phyloP scores from a whole-genome alignment of 2,113 vertebrate species.

The Accipiter cooperii region DNA sequence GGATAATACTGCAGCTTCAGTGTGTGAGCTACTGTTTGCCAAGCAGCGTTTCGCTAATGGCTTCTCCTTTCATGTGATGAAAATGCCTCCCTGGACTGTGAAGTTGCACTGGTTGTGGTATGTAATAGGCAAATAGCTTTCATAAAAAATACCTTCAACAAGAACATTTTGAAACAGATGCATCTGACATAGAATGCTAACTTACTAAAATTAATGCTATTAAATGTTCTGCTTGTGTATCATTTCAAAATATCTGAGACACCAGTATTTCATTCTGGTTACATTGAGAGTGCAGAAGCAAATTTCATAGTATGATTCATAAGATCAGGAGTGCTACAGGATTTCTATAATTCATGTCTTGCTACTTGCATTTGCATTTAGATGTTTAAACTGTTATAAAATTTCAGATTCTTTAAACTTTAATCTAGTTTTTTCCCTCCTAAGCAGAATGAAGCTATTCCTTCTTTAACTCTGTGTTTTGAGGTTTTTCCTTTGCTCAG shows the following conservation, averaged over 20 bases:
- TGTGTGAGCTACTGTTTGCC: slow-evolving; percentile 9
- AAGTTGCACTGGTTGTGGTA: neutral
- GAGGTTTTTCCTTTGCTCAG: slow-evolving; percentile 24
- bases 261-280: neutral
- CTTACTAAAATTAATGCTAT: slow-evolving; percentile 22
- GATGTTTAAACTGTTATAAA: slow-evolving; percentile 37
- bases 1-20: neutral
- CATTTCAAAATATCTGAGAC: neutral
- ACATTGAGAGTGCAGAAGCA: neutral
- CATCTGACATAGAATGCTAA: neutral
- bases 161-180: slow-evolving; percentile 20
- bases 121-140: neutral
- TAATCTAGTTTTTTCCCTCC: neutral
- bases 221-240: slow-evolving; percentile 3
- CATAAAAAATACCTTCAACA: neutral
- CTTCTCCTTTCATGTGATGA: slow-evolving; percentile 1
- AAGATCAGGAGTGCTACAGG: neutral
- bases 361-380: neutral
- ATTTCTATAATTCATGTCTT: neutral
- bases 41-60: slow-evolving; percentile 3
- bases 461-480: neutral
- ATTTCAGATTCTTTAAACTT: slow-evolving; percentile 4
- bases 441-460: neutral
- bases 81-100: neutral
- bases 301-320: neutral